Percentiles rank a stretch among this genome's conserved stretches.
phyloP scores from a whole-genome alignment of 1,140 invertebrate genomes.

The Brachionus calyciflorus region DNA sequence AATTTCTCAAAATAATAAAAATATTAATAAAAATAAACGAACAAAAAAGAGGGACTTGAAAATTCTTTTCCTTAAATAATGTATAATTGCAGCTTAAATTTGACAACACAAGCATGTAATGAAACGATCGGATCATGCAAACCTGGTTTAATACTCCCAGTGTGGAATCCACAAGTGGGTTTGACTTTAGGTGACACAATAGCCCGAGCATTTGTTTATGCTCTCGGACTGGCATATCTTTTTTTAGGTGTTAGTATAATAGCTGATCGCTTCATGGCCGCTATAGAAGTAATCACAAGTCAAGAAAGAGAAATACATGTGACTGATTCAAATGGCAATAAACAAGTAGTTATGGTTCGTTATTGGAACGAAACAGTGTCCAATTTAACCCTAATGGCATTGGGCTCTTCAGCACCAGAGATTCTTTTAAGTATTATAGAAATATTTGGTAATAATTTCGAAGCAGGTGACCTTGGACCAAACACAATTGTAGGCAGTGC shows the following conservation, averaged over 20 bases:
- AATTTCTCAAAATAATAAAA: too few relatives aligned
- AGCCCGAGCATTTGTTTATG: slow-evolving; percentile 83
- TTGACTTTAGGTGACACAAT: slow-evolving; percentile 68
- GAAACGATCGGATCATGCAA: slow-evolving; percentile 51
- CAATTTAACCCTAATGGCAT: slow-evolving; percentile 95
- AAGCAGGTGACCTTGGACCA: slow-evolving; percentile 92
- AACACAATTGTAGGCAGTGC: slow-evolving; percentile 98
- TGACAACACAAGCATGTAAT: background rate
- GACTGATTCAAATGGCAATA: slow-evolving; percentile 73
- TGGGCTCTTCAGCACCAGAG: slow-evolving; percentile 97
- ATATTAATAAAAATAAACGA: too few relatives aligned
- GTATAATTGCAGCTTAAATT: too few relatives aligned
- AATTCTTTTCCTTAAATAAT: too few relatives aligned
- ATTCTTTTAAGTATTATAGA: slow-evolving; percentile 95
- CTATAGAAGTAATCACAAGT: slow-evolving; percentile 98
- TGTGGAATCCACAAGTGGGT: slow-evolving; percentile 69
- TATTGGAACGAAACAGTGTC: slow-evolving; percentile 94
- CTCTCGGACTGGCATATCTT: slow-evolving; percentile 80
- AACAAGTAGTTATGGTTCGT: slow-evolving; percentile 74
- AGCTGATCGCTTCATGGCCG: slow-evolving; percentile 96
- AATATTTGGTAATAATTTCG: slow-evolving; percentile 72
- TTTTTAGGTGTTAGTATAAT: slow-evolving; percentile 98
- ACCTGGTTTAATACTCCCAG: slow-evolving; percentile 55
- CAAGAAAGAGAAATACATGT: slow-evolving; percentile 86
- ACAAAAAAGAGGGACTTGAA: too few relatives aligned